Conservation (phyloP, 2,113 vertebrate genomes). For the Pelvicachromis taeniatus region DNA sequence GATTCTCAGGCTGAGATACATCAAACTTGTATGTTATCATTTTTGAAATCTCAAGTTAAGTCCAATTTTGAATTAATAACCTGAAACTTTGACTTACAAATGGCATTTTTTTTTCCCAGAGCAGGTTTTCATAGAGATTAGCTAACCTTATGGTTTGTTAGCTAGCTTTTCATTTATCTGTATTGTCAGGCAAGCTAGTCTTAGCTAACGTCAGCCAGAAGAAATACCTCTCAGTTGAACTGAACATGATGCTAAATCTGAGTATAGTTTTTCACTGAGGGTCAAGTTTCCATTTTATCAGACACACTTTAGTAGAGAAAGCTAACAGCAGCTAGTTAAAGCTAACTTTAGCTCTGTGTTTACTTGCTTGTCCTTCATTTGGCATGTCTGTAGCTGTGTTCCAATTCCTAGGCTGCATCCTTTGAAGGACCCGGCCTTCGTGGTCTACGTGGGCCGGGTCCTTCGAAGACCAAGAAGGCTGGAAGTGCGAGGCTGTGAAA, state of each 20-base stretch:
- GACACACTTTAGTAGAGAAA: not conserved
- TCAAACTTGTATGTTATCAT: too few species aligned
- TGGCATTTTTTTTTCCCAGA: not conserved
- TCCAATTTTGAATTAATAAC: accelerated
- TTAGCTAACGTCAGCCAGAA: not conserved
- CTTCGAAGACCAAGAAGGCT: too few species aligned
- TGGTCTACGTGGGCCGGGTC: too few species aligned
- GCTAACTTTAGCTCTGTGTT: not conserved
- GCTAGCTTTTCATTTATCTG: not conserved
- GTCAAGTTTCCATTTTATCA: not conserved
- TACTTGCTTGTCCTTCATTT: not conserved
- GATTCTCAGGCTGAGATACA: too few species aligned
- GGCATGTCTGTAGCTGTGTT: not conserved
- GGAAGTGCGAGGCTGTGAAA: too few species aligned
- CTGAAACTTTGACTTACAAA: accelerated
- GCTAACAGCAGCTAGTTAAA: not conserved
- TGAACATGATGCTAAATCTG: not conserved
- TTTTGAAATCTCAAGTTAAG: not conserved
- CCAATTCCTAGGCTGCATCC: too few species aligned
- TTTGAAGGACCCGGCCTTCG: too few species aligned
- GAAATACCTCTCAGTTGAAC: not conserved
- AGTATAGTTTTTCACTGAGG: not conserved
- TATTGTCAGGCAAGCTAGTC: not conserved
- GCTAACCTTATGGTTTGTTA: not conserved
- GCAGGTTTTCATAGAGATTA: not conserved